Percentiles rank a stretch among this genome's conserved stretches.
phyloP scores from a whole-genome alignment of 2,113 vertebrate species.

The Danio rerio region GRCz12tu NC_133189.1:39334001-39334500 shows the following conservation, averaged over 20 bases:
- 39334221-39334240: background rate
- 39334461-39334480: too few species aligned
- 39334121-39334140: too few species aligned
- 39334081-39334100: background rate
- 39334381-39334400: background rate
- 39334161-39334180: background rate
- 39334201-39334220: constrained; percentile 1
- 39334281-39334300: background rate
- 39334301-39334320: background rate
- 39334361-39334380: background rate
- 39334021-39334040: background rate
- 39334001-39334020: background rate
- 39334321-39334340: background rate
- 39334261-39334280: background rate
- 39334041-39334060: background rate
- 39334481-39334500: too few species aligned
- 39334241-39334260: constrained; percentile 10
- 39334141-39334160: background rate
- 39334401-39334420: background rate
- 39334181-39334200: background rate
- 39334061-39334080: background rate
- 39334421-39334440: background rate
- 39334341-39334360: background rate
- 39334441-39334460: too few species aligned
- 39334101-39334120: background rate